Evolutionary conservation across 92 coral and sea anemone genomes (phyloP), one percentile per base, ranked within the genome.

Genomic region (Umimayanthus kanabou): DNA sequence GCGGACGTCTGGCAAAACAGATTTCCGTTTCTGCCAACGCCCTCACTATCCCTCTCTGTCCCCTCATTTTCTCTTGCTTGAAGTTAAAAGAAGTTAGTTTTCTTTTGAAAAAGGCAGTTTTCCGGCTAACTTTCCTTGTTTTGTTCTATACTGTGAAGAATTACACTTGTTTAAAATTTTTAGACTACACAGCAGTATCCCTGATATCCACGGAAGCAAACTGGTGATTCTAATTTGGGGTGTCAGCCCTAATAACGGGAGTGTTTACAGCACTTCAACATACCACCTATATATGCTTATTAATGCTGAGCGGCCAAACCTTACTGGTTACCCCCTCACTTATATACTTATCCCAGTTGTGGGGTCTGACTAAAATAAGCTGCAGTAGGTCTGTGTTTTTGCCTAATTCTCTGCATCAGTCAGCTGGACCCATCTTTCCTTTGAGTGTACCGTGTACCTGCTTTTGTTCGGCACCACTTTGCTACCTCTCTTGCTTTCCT

Each of bases 381-480:
- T 15, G 2, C 53, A 8, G 53, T 47, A 47, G 53, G 53, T 47
- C 53, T 47, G 18, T 65, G 72, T 65, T 25, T 65, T 8, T 65
- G 71, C 26, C 71, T 67, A 29, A 9, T 16, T 71, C 2, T 30
- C 33, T 29, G 40, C 1, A 26, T 14, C 8, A 47, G 2, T 61
- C 69, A 61, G 25, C n/a, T 16, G 69, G 69, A 61, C n/a, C 26
- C 15, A 26, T 61, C 26, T 71, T 30, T 71, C 74, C 3, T 28
- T 64, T 67, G 5, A 67, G 16, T 29, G 9, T 2, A 71, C 15
- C 9, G 0, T 26, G 22, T 69, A 83, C 87, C 87, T 83, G 22
- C 28, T 58, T 2, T 45, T 83, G 26, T 26, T 29, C 15, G 87
- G 87, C 16, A 47, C 16, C 4, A 70, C 87, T 47, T 83, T 83